Percentiles rank a stretch among this genome's conserved stretches.
phyloP scores from a whole-genome alignment of 64 coral and sea anemone genomes.

The Hydrozoanthus tunicans region DNA sequence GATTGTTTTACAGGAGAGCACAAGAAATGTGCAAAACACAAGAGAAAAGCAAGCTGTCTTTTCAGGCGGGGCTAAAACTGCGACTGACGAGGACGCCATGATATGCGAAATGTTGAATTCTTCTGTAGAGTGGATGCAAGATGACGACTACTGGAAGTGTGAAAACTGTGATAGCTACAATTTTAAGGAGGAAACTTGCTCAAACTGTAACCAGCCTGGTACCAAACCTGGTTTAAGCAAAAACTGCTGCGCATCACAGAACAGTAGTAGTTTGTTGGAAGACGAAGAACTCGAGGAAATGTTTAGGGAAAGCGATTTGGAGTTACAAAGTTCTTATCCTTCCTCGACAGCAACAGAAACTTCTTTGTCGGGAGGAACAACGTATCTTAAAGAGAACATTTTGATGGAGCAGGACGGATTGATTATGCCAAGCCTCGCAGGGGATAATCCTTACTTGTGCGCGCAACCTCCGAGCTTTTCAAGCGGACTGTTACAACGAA shows the following conservation, averaged over 20 bases:
- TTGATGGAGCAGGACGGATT: background rate
- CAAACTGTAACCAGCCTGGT: background rate
- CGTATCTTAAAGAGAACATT: background rate
- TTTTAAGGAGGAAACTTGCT: constrained; percentile 24
- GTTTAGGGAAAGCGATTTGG: constrained; percentile 3
- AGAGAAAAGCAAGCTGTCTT: background rate
- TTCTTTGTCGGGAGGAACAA: background rate
- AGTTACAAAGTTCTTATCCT: constrained; percentile 23
- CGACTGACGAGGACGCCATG: background rate
- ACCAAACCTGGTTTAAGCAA: too few species aligned
- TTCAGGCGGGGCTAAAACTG: background rate
- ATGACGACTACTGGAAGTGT: constrained; percentile 38
- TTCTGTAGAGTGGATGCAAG: constrained; percentile 34
- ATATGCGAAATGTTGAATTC: constrained; percentile 6
- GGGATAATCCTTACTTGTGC: constrained; percentile 26
- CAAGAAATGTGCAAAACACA: background rate
- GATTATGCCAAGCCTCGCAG: background rate
- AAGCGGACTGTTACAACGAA: background rate
- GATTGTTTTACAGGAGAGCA: background rate
- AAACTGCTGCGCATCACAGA: background rate
- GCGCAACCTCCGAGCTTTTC: background rate
- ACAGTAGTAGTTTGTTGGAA: background rate
- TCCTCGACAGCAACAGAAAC: constrained; percentile 27
- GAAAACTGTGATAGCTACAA: constrained; percentile 50
- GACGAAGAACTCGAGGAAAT: constrained; percentile 1